Base-by-base conservation (phyloP, 2,797 vertebrate genomes). In the Melanotaenia maccullochi region DNA sequence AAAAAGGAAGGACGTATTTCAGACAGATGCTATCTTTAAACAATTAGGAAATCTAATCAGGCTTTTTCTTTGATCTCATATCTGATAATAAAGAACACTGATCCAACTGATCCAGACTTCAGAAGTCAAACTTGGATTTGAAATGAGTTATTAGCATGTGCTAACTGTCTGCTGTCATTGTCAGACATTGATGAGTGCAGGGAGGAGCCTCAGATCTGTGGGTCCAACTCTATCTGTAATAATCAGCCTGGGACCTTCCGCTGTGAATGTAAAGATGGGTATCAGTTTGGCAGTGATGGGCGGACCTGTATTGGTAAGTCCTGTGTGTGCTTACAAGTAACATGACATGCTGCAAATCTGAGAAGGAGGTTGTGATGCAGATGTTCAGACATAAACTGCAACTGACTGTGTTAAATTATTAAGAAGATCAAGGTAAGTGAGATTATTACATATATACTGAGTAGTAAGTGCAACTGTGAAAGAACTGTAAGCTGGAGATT, bases 211-310 rank as follows among this genome's bases (percentile, higher is more conserved):
- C 89, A 76, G 3, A 85, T 92, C 20, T 99, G 98, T 54, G 95
- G 97, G 11, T 88, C 68, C 63, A 90, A 97, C 0, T 91, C 96
- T 0, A 22, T 94, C 73, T 99, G 98, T 90, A 97, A 93, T 85
- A 99, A 99, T 84, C 96, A 96, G 81, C 98, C 96, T 0, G 98
- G 97, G 51, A 98, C 96, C 9, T 99, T 97, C 91, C 96, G 95
- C 78, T 99, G 98, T 0, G 96, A 98, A 82, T 99, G 98, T 62
- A 57, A 86, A 1, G 94, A 96, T 16, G 97, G 97, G 7, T 97
- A 95, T 80, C 96, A 89, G 76, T 97, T 99, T 22, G 92, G 90
- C 35, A 90, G 84, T 0, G 95, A 96, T 3, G 96, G 95, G 2
- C 85, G 20, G 11, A 95, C 93, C 2, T 99, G 98, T 30, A 81